Base-by-base conservation (phyloP, 1,140 invertebrate genomes). In the Proctacanthus coquilletti region DNA sequence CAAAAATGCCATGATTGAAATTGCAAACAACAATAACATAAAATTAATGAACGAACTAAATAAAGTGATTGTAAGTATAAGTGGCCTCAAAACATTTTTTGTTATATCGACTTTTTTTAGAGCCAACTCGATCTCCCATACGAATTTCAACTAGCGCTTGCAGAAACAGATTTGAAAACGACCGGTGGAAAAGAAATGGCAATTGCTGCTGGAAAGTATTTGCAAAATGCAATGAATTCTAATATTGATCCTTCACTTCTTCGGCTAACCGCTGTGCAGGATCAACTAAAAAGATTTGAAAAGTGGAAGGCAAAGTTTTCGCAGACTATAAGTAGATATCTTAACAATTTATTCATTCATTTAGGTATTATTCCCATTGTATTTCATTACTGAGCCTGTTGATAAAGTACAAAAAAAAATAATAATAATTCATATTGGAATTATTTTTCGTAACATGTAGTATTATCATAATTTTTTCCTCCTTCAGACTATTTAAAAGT, bases 291-390 rank as follows among this genome's bases (percentile, higher is more conserved):
- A 48, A 73, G 78, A 17, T 77, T 93, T 47, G 79, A 83, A 35
- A 88, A 86, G 60, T 73, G 83, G 41, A 79, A 78, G 53, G 72
- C 72, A n/a, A 81, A 80, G 60, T 91, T 95, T 60, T 81, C 84
- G 8, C 70, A 79, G 34, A 76, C 79, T 18, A 70, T 95, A 15
- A 77, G 77, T 23, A 69, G 86, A 23, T 85, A 94, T 62, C 64
- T 96, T 11, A 94, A 91, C 53, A 94, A 94, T 66, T 67, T 91
- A 25, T 91, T 95, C 43, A 88, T 93, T 54, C 85, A 93, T 65
- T 74, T 89, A 63, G 84, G 23, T 27, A 27, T 8, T n/a, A n/a
- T n/a, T n/a, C n/a, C n/a, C n/a, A n/a, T n/a, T n/a, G n/a, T n/a
- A n/a, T n/a, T n/a, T n/a, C n/a, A n/a, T n/a, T n/a, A n/a, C n/a